Percentiles rank a stretch among this genome's conserved stretches.
Evolutionary conservation across 2,888 invertebrate genomes (phyloP).

Genomic region (Gisinianus flammeolus): DNA sequence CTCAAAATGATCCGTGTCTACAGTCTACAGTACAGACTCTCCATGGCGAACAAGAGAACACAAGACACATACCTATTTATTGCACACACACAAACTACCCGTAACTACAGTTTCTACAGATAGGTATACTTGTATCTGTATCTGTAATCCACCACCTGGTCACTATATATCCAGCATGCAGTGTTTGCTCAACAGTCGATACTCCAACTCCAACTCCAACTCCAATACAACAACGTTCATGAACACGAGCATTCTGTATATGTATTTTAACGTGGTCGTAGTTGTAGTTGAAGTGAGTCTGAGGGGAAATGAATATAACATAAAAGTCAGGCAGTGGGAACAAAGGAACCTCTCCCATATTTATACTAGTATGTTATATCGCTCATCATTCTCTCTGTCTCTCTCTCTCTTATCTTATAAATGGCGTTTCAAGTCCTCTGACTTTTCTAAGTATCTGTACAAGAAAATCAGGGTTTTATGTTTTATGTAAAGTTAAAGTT

Average conservation of each 20-base stretch:
- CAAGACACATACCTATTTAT: too few relatives aligned
- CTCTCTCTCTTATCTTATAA: not conserved
- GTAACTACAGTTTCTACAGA: too few relatives aligned
- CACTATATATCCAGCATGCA: not conserved
- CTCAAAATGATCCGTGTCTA: not conserved
- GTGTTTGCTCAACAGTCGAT: not conserved
- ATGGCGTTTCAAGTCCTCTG: not conserved
- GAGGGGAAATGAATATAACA: not conserved
- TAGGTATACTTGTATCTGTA: too few relatives aligned
- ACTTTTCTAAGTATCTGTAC: not conserved
- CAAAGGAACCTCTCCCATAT: not conserved
- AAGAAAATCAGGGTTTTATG: too few relatives aligned
- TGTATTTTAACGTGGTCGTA: too few relatives aligned
- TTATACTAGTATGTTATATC: too few relatives aligned
- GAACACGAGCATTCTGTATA: too few relatives aligned
- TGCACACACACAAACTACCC: too few relatives aligned
- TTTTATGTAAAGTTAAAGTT: too few relatives aligned
- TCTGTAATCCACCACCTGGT: slow-evolving; percentile 13
- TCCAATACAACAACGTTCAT: too few relatives aligned
- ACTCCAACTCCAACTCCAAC: not conserved
- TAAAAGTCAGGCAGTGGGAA: not conserved
- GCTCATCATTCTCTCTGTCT: too few relatives aligned
- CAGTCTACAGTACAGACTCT: not conserved
- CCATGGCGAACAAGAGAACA: not conserved
- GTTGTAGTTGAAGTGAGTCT: not conserved